These are phyloP conservation scores for Hucho hucho DNA, from an alignment of 2,113 vertebrate species.

Conservation along the genomic window DNA sequence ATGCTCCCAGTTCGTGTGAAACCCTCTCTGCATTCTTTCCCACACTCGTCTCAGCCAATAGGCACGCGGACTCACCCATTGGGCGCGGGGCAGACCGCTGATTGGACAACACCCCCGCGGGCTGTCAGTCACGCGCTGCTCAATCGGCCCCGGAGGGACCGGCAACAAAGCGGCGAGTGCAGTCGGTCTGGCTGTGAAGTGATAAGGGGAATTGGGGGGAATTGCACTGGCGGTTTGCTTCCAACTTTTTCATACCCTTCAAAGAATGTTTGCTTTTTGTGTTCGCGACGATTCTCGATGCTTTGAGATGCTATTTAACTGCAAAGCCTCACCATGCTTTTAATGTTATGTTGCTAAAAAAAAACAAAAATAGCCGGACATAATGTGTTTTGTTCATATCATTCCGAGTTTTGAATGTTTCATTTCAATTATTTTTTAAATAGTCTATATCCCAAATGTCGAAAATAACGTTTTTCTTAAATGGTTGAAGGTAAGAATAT, in stretches of 20 bases:
- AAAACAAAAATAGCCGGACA: too few species aligned
- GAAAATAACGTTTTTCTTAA: too few species aligned
- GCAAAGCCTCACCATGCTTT: too few species aligned
- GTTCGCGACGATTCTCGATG: background rate
- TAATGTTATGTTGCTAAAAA: background rate
- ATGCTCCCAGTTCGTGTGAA: constrained; percentile 91
- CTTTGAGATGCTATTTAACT: background rate
- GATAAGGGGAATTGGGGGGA: constrained; percentile 64
- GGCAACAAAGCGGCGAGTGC: constrained; percentile 78
- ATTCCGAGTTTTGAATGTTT: too few species aligned
- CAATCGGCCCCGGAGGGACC: constrained; percentile 80
- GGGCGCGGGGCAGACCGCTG: constrained; percentile 71
- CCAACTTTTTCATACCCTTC: constrained; percentile 56
- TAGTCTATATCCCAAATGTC: too few species aligned
- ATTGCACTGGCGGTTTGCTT: constrained; percentile 60
- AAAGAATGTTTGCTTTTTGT: constrained; percentile 38
- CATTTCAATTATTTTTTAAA: too few species aligned
- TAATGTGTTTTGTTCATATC: too few species aligned
- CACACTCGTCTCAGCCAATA: constrained; percentile 88
- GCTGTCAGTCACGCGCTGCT: constrained; percentile 88
- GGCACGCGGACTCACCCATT: constrained; percentile 69
- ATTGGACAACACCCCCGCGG: constrained; percentile 77
- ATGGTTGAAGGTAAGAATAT: too few species aligned
- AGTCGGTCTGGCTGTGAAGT: constrained; percentile 55
- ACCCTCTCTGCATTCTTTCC: constrained; percentile 88